These are phyloP conservation scores for Anseranas semipalmata DNA, from an alignment of 2,113 vertebrate species.

Conservation along the genomic window DNA sequence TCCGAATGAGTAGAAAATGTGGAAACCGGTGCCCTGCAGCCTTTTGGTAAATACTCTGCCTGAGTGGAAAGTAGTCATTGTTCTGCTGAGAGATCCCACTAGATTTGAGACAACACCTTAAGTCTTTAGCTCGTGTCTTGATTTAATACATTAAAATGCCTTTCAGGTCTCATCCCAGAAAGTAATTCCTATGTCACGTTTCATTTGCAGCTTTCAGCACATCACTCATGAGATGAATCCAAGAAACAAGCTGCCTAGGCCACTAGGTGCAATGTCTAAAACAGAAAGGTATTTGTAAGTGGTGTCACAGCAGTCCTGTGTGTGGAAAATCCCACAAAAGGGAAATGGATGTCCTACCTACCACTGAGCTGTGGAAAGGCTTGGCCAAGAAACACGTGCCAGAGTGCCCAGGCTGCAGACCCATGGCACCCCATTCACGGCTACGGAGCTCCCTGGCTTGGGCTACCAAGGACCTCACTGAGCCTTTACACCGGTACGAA, in stretches of 20 bases:
- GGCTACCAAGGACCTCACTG: not conserved
- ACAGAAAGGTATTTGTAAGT: not conserved
- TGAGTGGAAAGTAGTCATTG: not conserved
- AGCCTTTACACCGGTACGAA: not conserved
- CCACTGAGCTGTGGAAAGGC: not conserved
- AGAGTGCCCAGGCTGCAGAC: accelerated
- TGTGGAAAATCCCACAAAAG: not conserved
- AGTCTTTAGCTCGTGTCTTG: not conserved
- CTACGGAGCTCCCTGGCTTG: not conserved
- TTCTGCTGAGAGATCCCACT: not conserved
- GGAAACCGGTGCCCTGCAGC: not conserved
- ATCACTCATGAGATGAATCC: not conserved
- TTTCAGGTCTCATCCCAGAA: not conserved
- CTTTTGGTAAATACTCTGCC: not conserved
- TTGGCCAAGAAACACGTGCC: not conserved
- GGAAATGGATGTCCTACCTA: not conserved
- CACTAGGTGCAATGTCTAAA: not conserved
- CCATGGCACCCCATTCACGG: not conserved
- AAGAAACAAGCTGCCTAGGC: not conserved
- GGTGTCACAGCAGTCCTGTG: not conserved
- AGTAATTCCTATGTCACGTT: not conserved
- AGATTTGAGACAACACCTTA: not conserved
- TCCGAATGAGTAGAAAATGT: not conserved
- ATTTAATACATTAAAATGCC: not conserved
- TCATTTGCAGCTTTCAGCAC: not conserved